Evolutionary conservation across 2,113 vertebrate genomes (phyloP).

Genomic region (Pantherophis guttatus): DNA sequence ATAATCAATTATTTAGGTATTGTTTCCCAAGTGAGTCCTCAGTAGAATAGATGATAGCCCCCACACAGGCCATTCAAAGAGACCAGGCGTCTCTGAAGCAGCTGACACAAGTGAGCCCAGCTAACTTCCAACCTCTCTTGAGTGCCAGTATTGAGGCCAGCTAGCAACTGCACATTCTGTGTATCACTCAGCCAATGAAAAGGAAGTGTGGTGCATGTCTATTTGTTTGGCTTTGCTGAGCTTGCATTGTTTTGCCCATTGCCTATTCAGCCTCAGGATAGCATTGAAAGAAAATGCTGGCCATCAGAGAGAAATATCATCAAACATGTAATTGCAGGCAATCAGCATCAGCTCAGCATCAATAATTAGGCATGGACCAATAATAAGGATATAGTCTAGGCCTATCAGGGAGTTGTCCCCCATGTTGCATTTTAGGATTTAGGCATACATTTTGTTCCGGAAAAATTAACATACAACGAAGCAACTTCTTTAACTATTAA

Average conservation of each 20-base stretch:
- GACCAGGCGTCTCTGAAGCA: conserved; percentile 35
- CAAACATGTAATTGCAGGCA: conserved; percentile 6
- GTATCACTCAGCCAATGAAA: conserved; percentile 17
- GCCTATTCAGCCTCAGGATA: conserved; percentile 4
- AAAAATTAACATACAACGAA: not conserved
- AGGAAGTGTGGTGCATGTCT: not conserved
- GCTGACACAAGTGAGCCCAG: conserved; percentile 53
- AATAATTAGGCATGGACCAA: conserved; percentile 26
- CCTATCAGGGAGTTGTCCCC: conserved; percentile 8
- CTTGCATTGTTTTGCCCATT: conserved; percentile 40
- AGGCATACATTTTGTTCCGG: not conserved
- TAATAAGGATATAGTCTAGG: not conserved
- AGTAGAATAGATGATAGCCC: conserved; percentile 56
- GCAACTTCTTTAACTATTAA: not conserved
- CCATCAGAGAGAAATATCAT: conserved; percentile 30
- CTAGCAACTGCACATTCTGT: not conserved
- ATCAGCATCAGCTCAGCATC: conserved; percentile 36
- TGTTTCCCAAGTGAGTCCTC: conserved; percentile 63
- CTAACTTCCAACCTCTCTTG: conserved; percentile 35
- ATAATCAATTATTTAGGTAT: conserved; percentile 66
- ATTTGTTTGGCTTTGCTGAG: conserved; percentile 36
- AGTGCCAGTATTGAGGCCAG: conserved; percentile 31
- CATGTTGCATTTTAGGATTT: not conserved
- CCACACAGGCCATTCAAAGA: conserved; percentile 50
- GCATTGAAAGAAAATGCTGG: conserved; percentile 35